phyloP scores from a whole-genome alignment of 2,113 vertebrate species.

The Gallinago jamesoni region DNA sequence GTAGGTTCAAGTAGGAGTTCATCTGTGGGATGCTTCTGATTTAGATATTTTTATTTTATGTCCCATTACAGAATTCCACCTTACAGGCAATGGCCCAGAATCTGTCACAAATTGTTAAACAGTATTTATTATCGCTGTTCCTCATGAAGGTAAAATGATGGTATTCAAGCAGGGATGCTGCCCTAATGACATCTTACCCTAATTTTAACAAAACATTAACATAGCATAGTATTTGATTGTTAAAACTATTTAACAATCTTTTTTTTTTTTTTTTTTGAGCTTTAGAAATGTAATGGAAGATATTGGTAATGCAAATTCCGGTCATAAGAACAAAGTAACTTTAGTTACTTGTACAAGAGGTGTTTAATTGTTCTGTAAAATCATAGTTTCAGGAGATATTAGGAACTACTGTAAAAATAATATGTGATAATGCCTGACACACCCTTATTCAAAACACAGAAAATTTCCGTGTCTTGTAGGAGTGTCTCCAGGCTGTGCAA shows the following conservation, averaged over 20 bases:
- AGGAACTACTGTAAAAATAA: neutral
- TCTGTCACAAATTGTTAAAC: neutral
- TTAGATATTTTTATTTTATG: neutral
- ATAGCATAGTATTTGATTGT: neutral
- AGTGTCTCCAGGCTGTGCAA: neutral
- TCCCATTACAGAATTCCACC: neutral
- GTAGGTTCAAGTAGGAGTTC: neutral
- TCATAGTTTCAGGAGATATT: neutral
- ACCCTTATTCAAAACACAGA: neutral
- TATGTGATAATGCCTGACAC: neutral
- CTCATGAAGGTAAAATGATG: neutral
- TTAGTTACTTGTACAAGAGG: neutral
- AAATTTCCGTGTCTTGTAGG: neutral
- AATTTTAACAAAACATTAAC: neutral
- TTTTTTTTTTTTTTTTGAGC: no score
- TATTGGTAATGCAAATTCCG: neutral
- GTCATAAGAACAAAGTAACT: neutral
- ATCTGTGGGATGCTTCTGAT: neutral
- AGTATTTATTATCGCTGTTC: neutral
- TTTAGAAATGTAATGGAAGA: neutral
- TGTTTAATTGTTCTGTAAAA: neutral
- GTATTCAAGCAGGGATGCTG: neutral
- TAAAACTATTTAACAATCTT: neutral
- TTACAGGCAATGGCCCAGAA: neutral
- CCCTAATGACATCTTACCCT: neutral